These are phyloP conservation scores for Indicator maculatus DNA, from an alignment of 2,113 vertebrate genomes.

Conservation along the genomic window DNA sequence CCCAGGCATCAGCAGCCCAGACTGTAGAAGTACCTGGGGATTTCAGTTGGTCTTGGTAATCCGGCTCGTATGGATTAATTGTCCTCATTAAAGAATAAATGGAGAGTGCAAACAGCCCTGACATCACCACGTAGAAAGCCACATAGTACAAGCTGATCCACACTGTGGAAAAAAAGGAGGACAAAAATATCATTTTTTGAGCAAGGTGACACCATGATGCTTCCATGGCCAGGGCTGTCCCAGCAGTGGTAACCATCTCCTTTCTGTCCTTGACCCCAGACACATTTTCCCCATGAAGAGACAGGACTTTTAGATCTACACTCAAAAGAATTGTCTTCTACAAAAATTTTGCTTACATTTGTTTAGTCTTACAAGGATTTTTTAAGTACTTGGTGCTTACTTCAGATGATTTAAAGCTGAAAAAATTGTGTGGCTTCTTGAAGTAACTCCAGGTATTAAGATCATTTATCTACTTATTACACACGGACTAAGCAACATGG, in stretches of 20 bases:
- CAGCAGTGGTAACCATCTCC: fast-evolving
- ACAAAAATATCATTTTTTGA: background rate
- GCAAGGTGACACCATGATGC: fast-evolving
- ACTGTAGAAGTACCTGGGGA: conserved; percentile 81
- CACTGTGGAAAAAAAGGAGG: conserved; percentile 70
- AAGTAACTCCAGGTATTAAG: background rate
- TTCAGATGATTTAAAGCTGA: background rate
- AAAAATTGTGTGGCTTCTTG: background rate
- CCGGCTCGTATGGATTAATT: conserved; percentile 81
- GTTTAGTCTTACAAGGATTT: background rate
- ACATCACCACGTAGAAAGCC: conserved; percentile 89
- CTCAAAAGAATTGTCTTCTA: background rate
- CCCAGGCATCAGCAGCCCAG: background rate
- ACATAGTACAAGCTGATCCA: conserved; percentile 91
- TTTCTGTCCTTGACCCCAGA: background rate
- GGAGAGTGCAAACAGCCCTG: conserved; percentile 79
- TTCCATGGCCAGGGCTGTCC: fast-evolving
- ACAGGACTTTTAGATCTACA: background rate
- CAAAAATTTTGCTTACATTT: background rate
- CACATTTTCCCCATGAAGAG: background rate
- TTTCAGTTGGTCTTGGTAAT: conserved; percentile 87
- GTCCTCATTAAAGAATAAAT: conserved; percentile 86
- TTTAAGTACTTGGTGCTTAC: background rate
- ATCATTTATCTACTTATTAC: background rate
- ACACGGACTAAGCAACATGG: fast-evolving